Evolutionary conservation across 2,888 invertebrate species (phyloP), one percentile per base, ranked within the genome.

Genomic region (Stramonita haemastoma): DNA sequence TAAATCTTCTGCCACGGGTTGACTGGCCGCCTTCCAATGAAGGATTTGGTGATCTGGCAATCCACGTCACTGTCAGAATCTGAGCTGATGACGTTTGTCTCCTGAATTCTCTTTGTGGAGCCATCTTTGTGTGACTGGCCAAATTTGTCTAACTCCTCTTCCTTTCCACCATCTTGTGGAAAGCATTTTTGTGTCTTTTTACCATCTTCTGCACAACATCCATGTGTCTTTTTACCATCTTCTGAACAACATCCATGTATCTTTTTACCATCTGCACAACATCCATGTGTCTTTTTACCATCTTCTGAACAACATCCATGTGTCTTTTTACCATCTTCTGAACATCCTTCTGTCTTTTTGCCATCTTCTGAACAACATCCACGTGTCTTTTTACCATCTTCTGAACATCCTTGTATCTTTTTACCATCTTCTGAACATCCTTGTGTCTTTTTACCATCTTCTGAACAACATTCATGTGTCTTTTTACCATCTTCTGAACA

Each of bases 41-140:
- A 86, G 4, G 86, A 86, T 32, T 34, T 29, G 32, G 86, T 86
- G 86, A 86, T 86, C 86, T 86, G 29, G 66, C 86, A 86, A 66
- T 86, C 86, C 5, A 32, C 86, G 29, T 86, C 86, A 34, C 66
- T 86, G 86, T 86, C 66, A 11, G 86, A 86, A 34, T 86, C 86
- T 22, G 86, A 86, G 26, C 86, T 86, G 32, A 86, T 86, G 32
- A 86, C 19, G 26, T 86, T 86, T 0, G 86, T 86, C 34, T 66
- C 86, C 34, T 32, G 60, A 19, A 13, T 26, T 4, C 29, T 8
- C 8, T 32, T 66, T 86, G 86, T 19, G 6, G 15, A 17, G 57
- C 57, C 29, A 17, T 36, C 81, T 26, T 22, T 36, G 8, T 85
- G 57, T n/a, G 26, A 29, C 29, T 57, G 17, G 2, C 57, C 8